Conservation (phyloP, 2,888 invertebrate genomes). For the Eurytoma adleriae region DNA sequence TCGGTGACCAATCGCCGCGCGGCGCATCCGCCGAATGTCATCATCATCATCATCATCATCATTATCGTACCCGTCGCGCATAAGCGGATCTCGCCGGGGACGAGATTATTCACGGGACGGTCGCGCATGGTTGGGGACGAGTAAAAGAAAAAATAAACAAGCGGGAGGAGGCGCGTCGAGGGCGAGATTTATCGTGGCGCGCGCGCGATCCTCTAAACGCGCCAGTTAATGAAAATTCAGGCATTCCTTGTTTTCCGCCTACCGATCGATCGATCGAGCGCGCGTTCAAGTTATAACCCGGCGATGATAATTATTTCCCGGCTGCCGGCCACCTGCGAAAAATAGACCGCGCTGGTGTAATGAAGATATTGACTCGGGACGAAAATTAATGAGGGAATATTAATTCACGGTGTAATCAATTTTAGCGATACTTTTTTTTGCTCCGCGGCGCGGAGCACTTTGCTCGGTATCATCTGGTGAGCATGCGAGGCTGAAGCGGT, state of each 20-base stretch:
- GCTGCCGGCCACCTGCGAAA: not conserved
- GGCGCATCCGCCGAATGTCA: constrained; percentile 46
- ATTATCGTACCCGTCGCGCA: not conserved
- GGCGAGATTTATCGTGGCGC: constrained; percentile 38
- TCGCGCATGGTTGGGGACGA: not conserved
- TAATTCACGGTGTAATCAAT: constrained; percentile 1
- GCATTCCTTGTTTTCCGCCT: constrained; percentile 14
- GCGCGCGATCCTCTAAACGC: constrained; percentile 4
- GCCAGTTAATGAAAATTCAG: constrained; percentile 44
- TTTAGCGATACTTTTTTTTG: not conserved
- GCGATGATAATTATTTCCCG: too few species aligned
- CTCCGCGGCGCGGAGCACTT: not conserved
- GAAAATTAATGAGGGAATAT: constrained; percentile 8
- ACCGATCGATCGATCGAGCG: too few species aligned
- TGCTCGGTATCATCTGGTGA: not conserved
- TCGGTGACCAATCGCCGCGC: constrained; percentile 36
- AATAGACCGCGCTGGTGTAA: not conserved
- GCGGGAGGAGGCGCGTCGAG: not conserved
- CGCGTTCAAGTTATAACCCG: not conserved
- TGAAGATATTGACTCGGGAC: constrained; percentile 23
- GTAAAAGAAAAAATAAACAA: not conserved
- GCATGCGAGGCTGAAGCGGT: not conserved
- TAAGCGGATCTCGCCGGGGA: constrained; percentile 14
- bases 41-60: constrained; percentile 18
- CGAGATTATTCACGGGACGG: constrained; percentile 41